phyloP scores from a whole-genome alignment of 2,888 invertebrate species.

The Diplazon laetatorius region DNA sequence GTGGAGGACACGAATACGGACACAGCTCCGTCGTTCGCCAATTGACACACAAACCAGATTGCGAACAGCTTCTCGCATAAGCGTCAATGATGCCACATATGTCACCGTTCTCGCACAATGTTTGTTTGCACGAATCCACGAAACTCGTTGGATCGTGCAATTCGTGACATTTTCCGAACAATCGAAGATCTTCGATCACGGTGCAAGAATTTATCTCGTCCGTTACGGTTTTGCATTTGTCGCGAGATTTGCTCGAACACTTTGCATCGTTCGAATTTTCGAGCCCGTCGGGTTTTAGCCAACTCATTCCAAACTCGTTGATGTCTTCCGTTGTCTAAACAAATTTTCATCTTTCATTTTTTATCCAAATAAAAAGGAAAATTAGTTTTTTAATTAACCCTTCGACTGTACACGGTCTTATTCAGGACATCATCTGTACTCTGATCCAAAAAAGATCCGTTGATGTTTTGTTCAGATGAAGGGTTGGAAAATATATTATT shows the following conservation, averaged over 20 bases:
- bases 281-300: constrained; percentile 79
- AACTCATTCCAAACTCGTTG: constrained; percentile 85
- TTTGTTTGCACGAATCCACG: constrained; percentile 88
- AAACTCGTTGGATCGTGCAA: constrained; percentile 88
- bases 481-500: too few relatives aligned
- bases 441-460: too few relatives aligned
- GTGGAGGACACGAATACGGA: constrained; percentile 85
- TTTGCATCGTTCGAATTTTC: constrained; percentile 73
- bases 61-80: constrained; percentile 89
- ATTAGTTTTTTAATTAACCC: too few relatives aligned
- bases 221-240: constrained; percentile 83
- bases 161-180: constrained; percentile 88
- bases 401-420: too few relatives aligned
- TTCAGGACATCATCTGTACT: too few relatives aligned
- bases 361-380: too few relatives aligned
- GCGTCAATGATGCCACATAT: constrained; percentile 87
- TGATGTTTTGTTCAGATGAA: too few relatives aligned
- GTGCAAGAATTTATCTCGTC: constrained; percentile 87
- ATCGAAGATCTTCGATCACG: constrained; percentile 84
- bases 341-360: constrained; percentile 1
- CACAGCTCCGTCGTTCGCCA: constrained; percentile 88
- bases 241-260: constrained; percentile 78
- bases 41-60: constrained; percentile 88
- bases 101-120: constrained; percentile 85
- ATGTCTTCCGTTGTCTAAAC: constrained; percentile 83